phyloP scores from a whole-genome alignment of 2,113 vertebrate genomes.

The Pluvianellus socialis region DNA sequence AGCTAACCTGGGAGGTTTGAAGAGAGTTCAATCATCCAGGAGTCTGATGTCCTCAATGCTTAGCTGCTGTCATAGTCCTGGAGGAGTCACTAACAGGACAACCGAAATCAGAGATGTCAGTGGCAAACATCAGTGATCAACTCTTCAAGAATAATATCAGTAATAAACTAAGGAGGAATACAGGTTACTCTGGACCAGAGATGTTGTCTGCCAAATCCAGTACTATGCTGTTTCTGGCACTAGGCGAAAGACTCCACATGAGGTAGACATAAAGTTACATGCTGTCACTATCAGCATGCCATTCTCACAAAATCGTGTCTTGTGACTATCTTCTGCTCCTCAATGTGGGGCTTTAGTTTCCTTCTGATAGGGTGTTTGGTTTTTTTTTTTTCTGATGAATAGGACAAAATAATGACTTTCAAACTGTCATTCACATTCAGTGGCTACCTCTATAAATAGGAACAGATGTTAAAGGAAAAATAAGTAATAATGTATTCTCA shows the following conservation, averaged over 20 bases:
- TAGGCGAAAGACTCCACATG: not conserved
- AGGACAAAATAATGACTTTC: not conserved
- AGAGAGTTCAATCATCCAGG: not conserved
- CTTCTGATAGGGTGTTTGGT: not conserved
- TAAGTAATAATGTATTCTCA: not conserved
- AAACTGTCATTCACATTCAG: not conserved
- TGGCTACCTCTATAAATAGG: not conserved
- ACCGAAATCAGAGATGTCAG: not conserved
- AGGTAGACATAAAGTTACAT: not conserved
- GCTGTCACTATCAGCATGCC: not conserved
- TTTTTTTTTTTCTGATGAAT: not conserved
- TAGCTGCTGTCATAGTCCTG: not conserved
- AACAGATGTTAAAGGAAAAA: not conserved
- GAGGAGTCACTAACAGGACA: not conserved
- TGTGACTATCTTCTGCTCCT: not conserved
- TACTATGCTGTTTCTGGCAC: not conserved
- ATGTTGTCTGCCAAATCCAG: not conserved
- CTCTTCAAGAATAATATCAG: not conserved
- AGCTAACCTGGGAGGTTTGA: not conserved
- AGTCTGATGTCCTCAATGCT: not conserved
- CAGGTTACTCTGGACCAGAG: not conserved
- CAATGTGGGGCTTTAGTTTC: fast-evolving
- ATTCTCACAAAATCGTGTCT: not conserved
- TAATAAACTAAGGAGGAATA: not conserved
- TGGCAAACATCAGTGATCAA: not conserved